These are phyloP conservation scores for Melieria picta DNA, from an alignment of 2,888 invertebrate genomes.

Conservation along the genomic window DNA sequence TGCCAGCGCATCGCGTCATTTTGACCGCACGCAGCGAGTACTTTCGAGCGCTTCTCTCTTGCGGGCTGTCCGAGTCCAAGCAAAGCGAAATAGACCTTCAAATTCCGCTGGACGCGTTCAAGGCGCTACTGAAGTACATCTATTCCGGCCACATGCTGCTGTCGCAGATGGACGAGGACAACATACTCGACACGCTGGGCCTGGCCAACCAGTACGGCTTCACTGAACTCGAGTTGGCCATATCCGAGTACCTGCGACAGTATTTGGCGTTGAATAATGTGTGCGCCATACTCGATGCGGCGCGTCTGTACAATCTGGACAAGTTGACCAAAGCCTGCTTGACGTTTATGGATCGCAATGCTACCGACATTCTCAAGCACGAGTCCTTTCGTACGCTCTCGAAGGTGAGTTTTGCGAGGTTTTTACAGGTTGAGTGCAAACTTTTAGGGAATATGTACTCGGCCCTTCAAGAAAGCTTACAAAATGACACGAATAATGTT, in stretches of 20 bases:
- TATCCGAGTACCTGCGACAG: constrained; percentile 92
- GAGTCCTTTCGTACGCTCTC: constrained; percentile 87
- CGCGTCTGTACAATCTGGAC: constrained; percentile 75
- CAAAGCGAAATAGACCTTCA: constrained; percentile 85
- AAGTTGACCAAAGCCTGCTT: constrained; percentile 82
- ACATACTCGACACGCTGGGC: constrained; percentile 78
- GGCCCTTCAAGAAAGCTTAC: too few relatives aligned
- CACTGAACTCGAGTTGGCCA: constrained; percentile 86
- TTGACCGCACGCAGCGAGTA: constrained; percentile 96
- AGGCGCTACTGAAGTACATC: constrained; percentile 91
- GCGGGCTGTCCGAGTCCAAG: constrained; percentile 79
- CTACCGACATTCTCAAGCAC: constrained; percentile 83
- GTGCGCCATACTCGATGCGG: constrained; percentile 94
- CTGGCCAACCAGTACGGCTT: constrained; percentile 97
- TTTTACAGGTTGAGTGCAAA: too few relatives aligned
- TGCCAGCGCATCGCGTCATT: constrained; percentile 73
- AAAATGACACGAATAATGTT: too few relatives aligned
- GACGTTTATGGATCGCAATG: constrained; percentile 90
- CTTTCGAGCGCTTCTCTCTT: constrained; percentile 86
- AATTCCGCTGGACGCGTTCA: constrained; percentile 86
- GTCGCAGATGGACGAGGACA: constrained; percentile 74
- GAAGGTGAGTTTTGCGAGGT: constrained; percentile 66
- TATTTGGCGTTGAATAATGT: constrained; percentile 89
- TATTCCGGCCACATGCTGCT: constrained; percentile 87
- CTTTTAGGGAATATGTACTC: too few relatives aligned